These are phyloP conservation scores for Ramazzottius varieornatus DNA, from an alignment of 2,888 invertebrate species.

Conservation along the genomic window DNA sequence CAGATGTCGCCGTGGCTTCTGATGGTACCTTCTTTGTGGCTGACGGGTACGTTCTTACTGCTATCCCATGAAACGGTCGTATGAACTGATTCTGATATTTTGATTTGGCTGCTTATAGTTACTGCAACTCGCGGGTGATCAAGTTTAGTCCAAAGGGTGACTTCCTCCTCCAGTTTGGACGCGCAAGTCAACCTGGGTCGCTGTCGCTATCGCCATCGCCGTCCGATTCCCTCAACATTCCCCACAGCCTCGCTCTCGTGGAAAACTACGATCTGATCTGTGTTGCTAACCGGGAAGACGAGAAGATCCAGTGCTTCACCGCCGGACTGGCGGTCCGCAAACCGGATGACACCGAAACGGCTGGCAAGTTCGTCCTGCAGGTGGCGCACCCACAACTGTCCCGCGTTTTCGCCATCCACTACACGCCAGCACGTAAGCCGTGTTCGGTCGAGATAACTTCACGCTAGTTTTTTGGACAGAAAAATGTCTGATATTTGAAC, in stretches of 20 bases:
- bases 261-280: slow-evolving; percentile 22
- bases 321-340: too few species aligned
- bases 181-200: slow-evolving; percentile 7
- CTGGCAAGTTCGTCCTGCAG: neutral
- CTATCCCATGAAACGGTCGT: neutral
- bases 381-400: neutral
- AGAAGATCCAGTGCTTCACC: slow-evolving; percentile 31
- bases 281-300: slow-evolving; percentile 29
- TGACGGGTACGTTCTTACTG: neutral
- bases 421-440: neutral
- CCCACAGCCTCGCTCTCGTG: slow-evolving; percentile 24
- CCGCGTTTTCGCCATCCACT: neutral
- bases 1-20: neutral
- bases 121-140: neutral
- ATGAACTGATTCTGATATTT: neutral
- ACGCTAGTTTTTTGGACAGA: too few species aligned
- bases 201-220: slow-evolving; percentile 4
- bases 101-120: neutral
- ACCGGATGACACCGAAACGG: neutral
- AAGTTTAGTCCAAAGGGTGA: neutral
- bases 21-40: neutral
- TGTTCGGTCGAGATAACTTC: neutral
- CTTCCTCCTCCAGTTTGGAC: slow-evolving; percentile 24
- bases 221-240: slow-evolving; percentile 21
- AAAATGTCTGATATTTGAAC: too few species aligned